A percentile compares a stretch with the other conserved stretches of the same genome.
phyloP scores from a whole-genome alignment of 2,888 invertebrate genomes.

The Ametastegia equiseti region DNA sequence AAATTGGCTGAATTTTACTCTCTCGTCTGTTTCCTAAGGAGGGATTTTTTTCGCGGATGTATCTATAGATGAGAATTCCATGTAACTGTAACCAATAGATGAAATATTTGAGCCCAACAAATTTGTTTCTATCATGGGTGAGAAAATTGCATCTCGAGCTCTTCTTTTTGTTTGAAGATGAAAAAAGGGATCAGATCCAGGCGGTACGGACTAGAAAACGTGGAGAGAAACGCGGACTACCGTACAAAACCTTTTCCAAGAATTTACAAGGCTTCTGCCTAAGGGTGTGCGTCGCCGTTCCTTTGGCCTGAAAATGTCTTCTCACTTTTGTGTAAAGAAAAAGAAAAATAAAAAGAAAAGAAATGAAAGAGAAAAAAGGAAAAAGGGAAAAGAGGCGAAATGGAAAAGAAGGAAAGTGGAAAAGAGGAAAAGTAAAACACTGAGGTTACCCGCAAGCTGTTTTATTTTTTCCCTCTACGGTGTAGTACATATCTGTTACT shows the following conservation, averaged over 20 bases:
- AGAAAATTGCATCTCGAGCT: not conserved
- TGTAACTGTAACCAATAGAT: not conserved
- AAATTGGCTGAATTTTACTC: not conserved
- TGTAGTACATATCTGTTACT: not conserved
- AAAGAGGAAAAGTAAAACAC: not conserved
- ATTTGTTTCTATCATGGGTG: not conserved
- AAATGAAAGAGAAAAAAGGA: not conserved
- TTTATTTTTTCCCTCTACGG: not conserved
- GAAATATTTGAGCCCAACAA: not conserved
- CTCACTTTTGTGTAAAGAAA: not conserved
- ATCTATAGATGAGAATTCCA: too few species aligned
- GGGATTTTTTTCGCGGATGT: not conserved
- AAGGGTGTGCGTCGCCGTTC: not conserved
- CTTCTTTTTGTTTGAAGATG: not conserved
- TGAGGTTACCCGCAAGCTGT: not conserved
- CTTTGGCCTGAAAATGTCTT: slow-evolving; percentile 31
- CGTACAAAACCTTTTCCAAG: not conserved
- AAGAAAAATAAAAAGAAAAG: not conserved
- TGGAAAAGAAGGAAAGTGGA: not conserved
- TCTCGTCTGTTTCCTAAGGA: not conserved
- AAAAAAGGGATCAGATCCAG: not conserved
- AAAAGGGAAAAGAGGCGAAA: not conserved
- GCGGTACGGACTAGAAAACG: not conserved
- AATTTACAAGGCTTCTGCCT: slow-evolving; percentile 1
- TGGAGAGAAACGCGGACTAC: not conserved